Evolutionary conservation across 2,797 vertebrate genomes (phyloP).

Genomic region (Octomys mimax): DNA sequence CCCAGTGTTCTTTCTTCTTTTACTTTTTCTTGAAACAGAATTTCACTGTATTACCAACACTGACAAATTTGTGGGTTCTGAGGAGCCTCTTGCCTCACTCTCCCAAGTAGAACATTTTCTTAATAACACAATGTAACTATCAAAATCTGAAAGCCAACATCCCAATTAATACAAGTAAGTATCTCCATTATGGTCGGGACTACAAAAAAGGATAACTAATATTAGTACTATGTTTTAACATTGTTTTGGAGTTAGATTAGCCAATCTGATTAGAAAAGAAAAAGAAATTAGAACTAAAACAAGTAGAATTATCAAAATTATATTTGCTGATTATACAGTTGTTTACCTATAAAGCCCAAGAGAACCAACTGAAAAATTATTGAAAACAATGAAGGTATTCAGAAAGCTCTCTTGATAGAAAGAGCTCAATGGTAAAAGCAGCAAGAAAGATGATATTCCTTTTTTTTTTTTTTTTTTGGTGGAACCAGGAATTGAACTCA

Average conservation of each 20-base stretch:
- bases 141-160: slow-evolving; percentile 2
- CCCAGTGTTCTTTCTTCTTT: not conserved
- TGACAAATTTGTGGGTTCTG: not conserved
- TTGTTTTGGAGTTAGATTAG: slow-evolving; percentile 15
- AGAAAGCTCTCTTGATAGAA: slow-evolving; percentile 4
- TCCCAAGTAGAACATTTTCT: not conserved
- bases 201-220: slow-evolving; percentile 24
- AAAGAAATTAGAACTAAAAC: slow-evolving; percentile 9
- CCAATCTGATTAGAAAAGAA: slow-evolving; percentile 36
- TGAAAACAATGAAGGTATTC: not conserved
- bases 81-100: not conserved
- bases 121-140: not conserved
- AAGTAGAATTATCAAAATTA: slow-evolving; percentile 34
- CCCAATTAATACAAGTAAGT: not conserved
- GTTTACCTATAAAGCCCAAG: not conserved
- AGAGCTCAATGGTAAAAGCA: not conserved
- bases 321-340: not conserved
- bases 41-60: not conserved
- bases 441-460: slow-evolving; percentile 37
- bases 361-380: not conserved
- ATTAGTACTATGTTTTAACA: not conserved
- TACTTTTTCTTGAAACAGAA: not conserved
- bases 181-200: not conserved
- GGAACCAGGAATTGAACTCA: too few species aligned
- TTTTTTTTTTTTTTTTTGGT: too few species aligned